Base-by-base conservation (phyloP, 2,797 vertebrate genomes). In the Sebastes kiyomatsui region DNA sequence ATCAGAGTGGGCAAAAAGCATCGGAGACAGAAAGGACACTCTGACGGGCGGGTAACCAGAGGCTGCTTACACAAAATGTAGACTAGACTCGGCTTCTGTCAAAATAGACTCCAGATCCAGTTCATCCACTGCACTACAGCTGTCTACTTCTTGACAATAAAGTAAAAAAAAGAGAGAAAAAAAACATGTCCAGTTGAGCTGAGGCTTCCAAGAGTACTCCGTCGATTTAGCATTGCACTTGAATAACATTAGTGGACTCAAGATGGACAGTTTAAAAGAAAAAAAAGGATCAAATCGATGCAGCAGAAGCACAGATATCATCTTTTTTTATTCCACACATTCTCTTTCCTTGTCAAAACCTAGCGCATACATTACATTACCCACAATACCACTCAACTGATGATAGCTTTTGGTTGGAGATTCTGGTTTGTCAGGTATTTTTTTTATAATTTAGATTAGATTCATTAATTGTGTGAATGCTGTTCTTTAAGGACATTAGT, bases 1-100 rank as follows among this genome's bases (percentile, higher is more conserved):
- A 94, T 94, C 87, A 91, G 82, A 86, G 77, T 64, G 75, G 52
- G 60, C 68, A 87, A 89, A 81, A 87, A 82, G 82, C 65, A 72
- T 74, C 76, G 0, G 79, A 84, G 87, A 71, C 61, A 75, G 65
- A 84, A 68, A 86, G 87, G 86, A 86, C 83, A 72, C 71, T 71
- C 60, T 82, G 90, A 92, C 25, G 22, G 86, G 79, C 23, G 1
- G 16, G 49, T 49, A 18, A 78, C 62, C 75, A 73, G 61, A 80
- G 59, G 30, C 62, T 46, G 54, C 60, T 56, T 30, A 56, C 58
- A 84, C 69, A 55, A 59, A 80, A 42, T 27, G 25, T 32, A 7
- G 13, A 33, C 67, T 59, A 2, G 28, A 80, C 14, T n/a, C n/a
- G n/a, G n/a, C n/a, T 73, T 55, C 28, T 49, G 27, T 52, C 30